Base-by-base conservation (phyloP, 1,140 invertebrate species). In the Planococcus citri region DNA sequence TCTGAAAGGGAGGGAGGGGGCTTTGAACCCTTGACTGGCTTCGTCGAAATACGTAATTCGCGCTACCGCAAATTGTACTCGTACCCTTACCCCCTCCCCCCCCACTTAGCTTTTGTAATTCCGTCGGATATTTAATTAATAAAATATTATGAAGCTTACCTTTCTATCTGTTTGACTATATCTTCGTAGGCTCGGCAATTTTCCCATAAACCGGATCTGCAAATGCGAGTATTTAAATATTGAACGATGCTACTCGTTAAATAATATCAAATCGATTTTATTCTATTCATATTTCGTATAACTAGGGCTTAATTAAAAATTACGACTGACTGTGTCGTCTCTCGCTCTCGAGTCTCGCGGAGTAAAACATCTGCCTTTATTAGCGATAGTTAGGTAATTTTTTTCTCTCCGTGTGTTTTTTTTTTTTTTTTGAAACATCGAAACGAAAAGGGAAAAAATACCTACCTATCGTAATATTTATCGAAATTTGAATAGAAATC, bases 181-280 rank as follows among this genome's bases (percentile, higher is more conserved):
- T 94, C 91, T 81, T 94, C 91, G 79, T 93, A 94, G 75, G 90
- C 90, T 79, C 91, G 85, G 82, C 91, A 93, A 81, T 92, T 93
- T 82, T 94, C 91, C 91, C 91, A 94, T 78, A 92, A 90, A 75
- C 89, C 90, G 77, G 90, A 91, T 80, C 91, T 92, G 83, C 14
- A 68, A 24, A n/a, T 68, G 64, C 17, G 17, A 25, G n/a, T 27
- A 24, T n/a, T 33, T 21, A 60, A 21, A 4, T 24, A 60, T 24
- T 20, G 4, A 60, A 20, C 57, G n/a, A 21, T 3, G 38, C 10
- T 10, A 51, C 38, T 12, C 10, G 38, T 10, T 51, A 12, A n/a
- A 10, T n/a, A 12, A 51, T n/a, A 12, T 10, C 10, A 51, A 51
- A 12, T 51, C 3, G 57, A 24, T 60, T 3, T 60, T 24, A 60